Base-by-base conservation (phyloP, 2,888 invertebrate genomes). In the Caenorhabditis wallacei region DNA sequence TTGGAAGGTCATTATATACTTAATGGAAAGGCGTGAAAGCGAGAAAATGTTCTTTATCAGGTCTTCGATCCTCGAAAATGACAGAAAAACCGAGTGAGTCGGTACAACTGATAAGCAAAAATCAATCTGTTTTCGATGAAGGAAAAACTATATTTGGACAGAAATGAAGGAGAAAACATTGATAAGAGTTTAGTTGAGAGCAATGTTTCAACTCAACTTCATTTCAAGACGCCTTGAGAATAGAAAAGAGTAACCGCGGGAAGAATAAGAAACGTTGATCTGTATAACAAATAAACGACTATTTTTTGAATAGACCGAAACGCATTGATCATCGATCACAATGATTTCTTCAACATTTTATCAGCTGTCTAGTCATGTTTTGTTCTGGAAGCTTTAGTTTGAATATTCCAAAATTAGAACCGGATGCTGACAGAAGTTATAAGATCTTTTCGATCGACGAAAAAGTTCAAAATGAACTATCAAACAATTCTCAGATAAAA, bases 111-210 rank as follows among this genome's bases (percentile, higher is more conserved):
- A 53, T 61, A 53, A 53, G 53, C 51, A 18, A 48, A n/a, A 40
- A 53, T 1, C 20, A 63, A 61, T 61, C n/a, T 72, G 61, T 72
- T 72, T 72, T 72, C 61, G 53, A 63, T 26, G 70, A 46, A 57
- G 57, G 59, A 71, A 48, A 48, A 71, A 35, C 51, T 71, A 61
- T 53, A 72, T 61, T 53, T 72, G 72, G 61, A 35, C 56, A 54
- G 10, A 30, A 22, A 64, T 30, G 35, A 8, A 56, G 18, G 46
- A 61, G 43, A 53, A 20, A 20, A 18, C 30, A 61, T 10, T 22
- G 57, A 63, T 63, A 72, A 54, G 53, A 11, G 18, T 30, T 48
- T 16, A 11, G 20, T 18, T 16, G 70, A 26, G 61, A 22, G n/a
- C 61, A 46, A 8, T 13, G 40, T 72, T 63, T 72, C 71, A 61